Percentiles rank a stretch among this genome's conserved stretches.
phyloP scores from a whole-genome alignment of 2,113 vertebrate genomes.

The Paramisgurnus dabryanus region DNA sequence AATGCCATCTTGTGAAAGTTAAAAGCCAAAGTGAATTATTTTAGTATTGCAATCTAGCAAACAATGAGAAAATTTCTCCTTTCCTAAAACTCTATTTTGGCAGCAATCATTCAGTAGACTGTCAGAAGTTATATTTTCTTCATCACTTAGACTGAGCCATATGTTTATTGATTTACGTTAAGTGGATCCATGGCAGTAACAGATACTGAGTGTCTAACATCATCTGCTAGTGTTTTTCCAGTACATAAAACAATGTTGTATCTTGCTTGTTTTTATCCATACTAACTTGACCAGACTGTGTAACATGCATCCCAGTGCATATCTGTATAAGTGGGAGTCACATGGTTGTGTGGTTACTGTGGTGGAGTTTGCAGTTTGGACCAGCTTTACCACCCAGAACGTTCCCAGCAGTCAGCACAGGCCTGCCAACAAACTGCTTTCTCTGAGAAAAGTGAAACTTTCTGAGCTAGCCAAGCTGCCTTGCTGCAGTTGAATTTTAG shows the following conservation, averaged over 20 bases:
- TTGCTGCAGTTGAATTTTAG: neutral
- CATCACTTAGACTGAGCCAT: too few relatives aligned
- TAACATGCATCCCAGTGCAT: neutral
- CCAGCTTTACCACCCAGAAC: conserved; percentile 10
- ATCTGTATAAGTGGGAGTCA: neutral
- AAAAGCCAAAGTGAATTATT: conserved; percentile 15
- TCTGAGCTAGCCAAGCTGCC: neutral
- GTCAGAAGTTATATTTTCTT: neutral
- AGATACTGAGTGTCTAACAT: too few relatives aligned
- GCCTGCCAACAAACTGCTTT: conserved; percentile 23
- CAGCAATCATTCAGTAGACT: neutral
- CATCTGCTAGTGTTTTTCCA: neutral
- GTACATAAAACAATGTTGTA: neutral
- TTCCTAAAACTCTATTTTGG: too few relatives aligned
- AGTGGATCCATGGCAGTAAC: too few relatives aligned
- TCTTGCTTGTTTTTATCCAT: neutral
- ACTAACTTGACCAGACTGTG: neutral
- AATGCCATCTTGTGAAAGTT: neutral
- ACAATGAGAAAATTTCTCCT: neutral
- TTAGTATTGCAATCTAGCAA: neutral
- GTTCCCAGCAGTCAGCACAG: conserved; percentile 30
- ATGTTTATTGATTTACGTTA: too few relatives aligned
- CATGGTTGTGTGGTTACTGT: conserved; percentile 22
- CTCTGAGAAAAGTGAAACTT: conserved; percentile 13
- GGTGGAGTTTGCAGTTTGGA: conserved; percentile 14